A percentile compares a stretch with the other conserved stretches of the same genome.
These are phyloP conservation scores for Tor tambroides DNA, from an alignment of 2,113 vertebrate genomes.

Conservation along the genomic window DNA sequence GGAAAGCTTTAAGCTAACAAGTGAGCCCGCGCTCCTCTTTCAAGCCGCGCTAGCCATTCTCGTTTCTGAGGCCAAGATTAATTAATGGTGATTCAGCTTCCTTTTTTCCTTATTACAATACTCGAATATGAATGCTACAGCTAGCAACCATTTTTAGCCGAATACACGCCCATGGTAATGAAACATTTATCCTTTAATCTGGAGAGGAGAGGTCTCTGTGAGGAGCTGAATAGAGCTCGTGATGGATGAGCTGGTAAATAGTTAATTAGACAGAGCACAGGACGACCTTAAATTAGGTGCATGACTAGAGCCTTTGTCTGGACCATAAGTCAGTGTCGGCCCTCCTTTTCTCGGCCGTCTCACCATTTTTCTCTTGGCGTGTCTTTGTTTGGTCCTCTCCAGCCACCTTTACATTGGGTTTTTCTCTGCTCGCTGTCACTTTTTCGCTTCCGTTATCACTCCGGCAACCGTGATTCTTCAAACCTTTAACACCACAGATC, in stretches of 20 bases:
- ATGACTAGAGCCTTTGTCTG: conserved; percentile 74
- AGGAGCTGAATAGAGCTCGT: conserved; percentile 69
- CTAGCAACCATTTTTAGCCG: conserved; percentile 42
- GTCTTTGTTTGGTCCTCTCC: conserved; percentile 16
- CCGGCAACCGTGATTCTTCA: not conserved
- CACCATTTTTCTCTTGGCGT: conserved; percentile 12
- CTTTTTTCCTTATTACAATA: conserved; percentile 15
- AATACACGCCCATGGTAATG: conserved; percentile 44
- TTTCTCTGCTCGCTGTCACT: not conserved
- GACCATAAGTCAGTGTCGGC: conserved; percentile 69
- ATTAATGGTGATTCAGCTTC: conserved; percentile 50
- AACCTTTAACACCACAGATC: conserved; percentile 41
- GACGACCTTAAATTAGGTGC: conserved; percentile 79
- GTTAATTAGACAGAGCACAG: conserved; percentile 80
- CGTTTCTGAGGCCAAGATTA: conserved; percentile 32
- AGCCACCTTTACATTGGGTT: not conserved
- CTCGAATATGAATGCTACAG: conserved; percentile 26
- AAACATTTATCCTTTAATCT: conserved; percentile 66
- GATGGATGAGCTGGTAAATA: conserved; percentile 81
- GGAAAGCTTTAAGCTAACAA: conserved; percentile 57
- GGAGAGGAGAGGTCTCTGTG: conserved; percentile 62
- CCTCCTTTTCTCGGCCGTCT: conserved; percentile 12
- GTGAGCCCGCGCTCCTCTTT: conserved; percentile 39
- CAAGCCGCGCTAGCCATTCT: not conserved
- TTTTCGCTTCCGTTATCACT: not conserved